Base-by-base conservation (phyloP, 1,140 invertebrate species). In the Diploscapter pachys region DNA sequence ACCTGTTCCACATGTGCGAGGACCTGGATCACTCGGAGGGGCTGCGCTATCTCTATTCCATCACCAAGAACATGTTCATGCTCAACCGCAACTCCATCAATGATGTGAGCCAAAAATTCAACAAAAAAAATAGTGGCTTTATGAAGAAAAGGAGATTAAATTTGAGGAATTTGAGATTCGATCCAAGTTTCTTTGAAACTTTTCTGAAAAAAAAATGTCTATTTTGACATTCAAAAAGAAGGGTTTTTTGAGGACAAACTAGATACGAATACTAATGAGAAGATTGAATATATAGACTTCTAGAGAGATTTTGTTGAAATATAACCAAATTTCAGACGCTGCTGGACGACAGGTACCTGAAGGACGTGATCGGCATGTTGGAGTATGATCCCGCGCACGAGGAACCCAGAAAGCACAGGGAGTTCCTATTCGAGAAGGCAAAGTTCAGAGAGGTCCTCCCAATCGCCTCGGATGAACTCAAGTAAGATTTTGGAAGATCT, bases 21-120 rank as follows among this genome's bases (percentile, higher is more conserved):
- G 95, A 98, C 87, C 88, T 96, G 72, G 94, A 98, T 81, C 95
- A 97, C 86, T 91, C 91, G 71, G 93, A 96, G 85, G 93, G 93
- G 50, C 89, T 99, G 63, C 95, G 96, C 88, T 92, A 95, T 88
- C 88, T 99, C 4, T 98, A 95, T 85, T 93, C 98, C 85, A 98
- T 99, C 86, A 96, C 99, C 85, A 97, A 97, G 88, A 98, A 95
- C 89, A 93, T 99, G 86, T 99, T 99, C 88, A 89, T 98, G 85
- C 89, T 99, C 56, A 99, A 99, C 87, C 97, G 96, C 87, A 98
- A 96, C 86, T 91, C 92, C 57, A 88, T 99, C 5, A 96, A 98
- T 87, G 96, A 99, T 53, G 66, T 68, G 11, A 52, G 66, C n/a
- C 8, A 52, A 6, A n/a, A 31, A 31, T 31, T n/a, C n/a, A n/a